Conservation (phyloP, 2,113 vertebrate species). For the Corythaeola cristata region DNA sequence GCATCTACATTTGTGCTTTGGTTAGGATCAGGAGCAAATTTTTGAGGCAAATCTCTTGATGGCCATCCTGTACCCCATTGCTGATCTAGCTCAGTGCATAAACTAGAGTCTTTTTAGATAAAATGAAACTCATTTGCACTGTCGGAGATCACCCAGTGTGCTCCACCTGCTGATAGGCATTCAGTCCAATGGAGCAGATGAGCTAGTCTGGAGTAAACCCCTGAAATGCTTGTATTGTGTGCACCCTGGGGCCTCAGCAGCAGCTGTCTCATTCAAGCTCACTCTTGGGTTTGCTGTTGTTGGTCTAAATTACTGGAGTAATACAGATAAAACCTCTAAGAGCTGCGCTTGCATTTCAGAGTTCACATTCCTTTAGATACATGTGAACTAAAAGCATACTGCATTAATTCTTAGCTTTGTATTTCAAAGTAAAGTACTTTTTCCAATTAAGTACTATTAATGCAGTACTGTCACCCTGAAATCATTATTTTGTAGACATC, state of each 20-base stretch:
- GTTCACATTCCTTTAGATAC: not conserved
- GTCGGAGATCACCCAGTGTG: not conserved
- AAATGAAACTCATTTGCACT: not conserved
- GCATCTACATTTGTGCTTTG: not conserved
- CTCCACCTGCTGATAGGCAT: not conserved
- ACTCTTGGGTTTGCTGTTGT: not conserved
- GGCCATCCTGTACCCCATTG: not conserved
- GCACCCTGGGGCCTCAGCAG: not conserved
- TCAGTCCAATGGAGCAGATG: not conserved
- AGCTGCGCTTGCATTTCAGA: not conserved
- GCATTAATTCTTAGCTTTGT: not conserved
- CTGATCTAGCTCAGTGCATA: not conserved
- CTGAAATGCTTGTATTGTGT: not conserved
- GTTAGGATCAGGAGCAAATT: not conserved
- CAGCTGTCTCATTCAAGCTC: not conserved
- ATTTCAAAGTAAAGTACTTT: not conserved
- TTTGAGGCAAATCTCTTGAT: not conserved
- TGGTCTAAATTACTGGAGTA: not conserved
- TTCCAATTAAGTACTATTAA: not conserved
- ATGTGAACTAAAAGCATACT: not conserved
- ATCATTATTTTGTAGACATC: not conserved
- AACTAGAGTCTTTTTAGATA: not conserved
- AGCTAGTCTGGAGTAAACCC: not conserved
- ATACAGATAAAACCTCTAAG: not conserved
- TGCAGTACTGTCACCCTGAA: not conserved